Base-by-base conservation (phyloP, 1,140 invertebrate genomes). In the Leptopilina clavipes region DNA sequence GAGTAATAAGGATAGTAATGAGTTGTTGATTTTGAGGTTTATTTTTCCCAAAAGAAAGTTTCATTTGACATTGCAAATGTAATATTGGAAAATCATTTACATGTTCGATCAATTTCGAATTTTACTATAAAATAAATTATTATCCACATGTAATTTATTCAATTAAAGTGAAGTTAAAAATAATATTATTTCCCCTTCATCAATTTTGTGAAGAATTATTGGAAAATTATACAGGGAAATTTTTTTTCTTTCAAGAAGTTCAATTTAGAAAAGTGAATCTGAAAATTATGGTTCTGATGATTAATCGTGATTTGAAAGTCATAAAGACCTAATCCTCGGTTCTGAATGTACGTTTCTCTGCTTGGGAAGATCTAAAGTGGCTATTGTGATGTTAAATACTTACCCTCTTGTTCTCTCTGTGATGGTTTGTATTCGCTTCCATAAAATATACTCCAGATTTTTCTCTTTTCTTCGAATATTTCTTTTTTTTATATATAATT, bases 301-400 rank as follows among this genome's bases (percentile, higher is more conserved):
- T 87, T 86, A 82, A 86, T 87, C 86, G 86, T 83, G 86, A 86
- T 86, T 80, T 84, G 75, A 56, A 81, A 83, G 82, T 86, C 81
- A 85, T 86, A 86, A 87, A 86, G 83, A 82, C 80, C 76, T 87
- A 86, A 86, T 86, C 84, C 86, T 84, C 72, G 71, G 76, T 65
- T 77, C 74, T 81, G 78, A 80, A 65, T n/a, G n/a, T n/a, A n/a
- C 75, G 72, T 81, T 85, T 81, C 76, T 0, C 25, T 5, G 74
- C 81, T 5, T 81, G 76, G 19, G 70, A 73, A 65, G 70, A 74
- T 77, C 73, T 75, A 8, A 79, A 83, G 75, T 75, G 78, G 73
- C 82, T 70, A 87, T 87, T 87, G 86, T 87, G 77, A 86, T 86
- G 85, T 81, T 86, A 86, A 86, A 81, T 79, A 70, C 45, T 71